Evolutionary conservation across 2,888 invertebrate species (phyloP).

Genomic region (Ametastegia equiseti): DNA sequence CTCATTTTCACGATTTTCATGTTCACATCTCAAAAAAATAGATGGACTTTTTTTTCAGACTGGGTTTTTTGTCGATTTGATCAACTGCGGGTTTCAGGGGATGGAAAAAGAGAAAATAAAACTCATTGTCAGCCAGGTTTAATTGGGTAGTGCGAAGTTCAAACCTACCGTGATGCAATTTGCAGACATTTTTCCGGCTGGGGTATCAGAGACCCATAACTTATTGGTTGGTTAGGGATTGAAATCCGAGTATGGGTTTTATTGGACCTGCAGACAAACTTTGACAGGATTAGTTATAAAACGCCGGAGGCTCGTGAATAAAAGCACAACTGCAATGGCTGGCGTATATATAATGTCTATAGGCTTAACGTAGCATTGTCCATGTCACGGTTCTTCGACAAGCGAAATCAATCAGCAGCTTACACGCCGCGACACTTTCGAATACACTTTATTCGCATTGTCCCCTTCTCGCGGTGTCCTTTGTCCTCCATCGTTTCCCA

Average conservation of each 20-base stretch:
- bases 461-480: constrained; percentile 28
- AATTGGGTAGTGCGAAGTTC: too few relatives aligned
- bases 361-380: constrained; percentile 40
- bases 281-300: constrained; percentile 29
- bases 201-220: not conserved
- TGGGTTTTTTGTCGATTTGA: too few relatives aligned
- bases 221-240: not conserved
- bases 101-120: too few relatives aligned
- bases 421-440: constrained; percentile 48
- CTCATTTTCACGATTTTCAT: too few relatives aligned
- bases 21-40: too few relatives aligned
- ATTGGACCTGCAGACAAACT: not conserved
- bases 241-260: constrained; percentile 4
- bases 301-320: constrained; percentile 15
- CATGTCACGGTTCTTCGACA: constrained; percentile 48
- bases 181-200: too few relatives aligned
- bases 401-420: constrained; percentile 50
- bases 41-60: too few relatives aligned
- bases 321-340: constrained; percentile 8
- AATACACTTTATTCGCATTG: constrained; percentile 50
- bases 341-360: constrained; percentile 2
- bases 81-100: too few relatives aligned
- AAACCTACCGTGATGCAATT: too few relatives aligned
- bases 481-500: constrained; percentile 23
- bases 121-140: too few relatives aligned